Evolutionary conservation across 1,140 invertebrate genomes (phyloP).

Genomic region (Andricus grossulariae): DNA sequence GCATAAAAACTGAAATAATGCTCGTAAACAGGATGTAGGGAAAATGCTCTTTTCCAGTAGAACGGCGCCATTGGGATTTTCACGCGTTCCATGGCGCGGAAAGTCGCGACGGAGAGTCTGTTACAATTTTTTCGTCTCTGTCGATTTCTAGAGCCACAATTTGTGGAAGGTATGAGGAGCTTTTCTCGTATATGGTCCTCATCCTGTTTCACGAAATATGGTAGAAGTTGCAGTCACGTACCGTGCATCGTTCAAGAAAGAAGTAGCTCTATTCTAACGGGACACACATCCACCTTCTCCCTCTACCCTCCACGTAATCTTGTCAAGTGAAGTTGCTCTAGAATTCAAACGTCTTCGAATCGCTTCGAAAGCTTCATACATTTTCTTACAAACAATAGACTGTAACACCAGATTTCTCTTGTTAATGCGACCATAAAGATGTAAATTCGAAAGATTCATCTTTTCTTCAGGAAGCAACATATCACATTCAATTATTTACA

Average conservation of each 20-base stretch:
- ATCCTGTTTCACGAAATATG: slow-evolving; percentile 56
- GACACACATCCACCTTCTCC: slow-evolving; percentile 1
- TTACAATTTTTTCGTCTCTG: slow-evolving; percentile 39
- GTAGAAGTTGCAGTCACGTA: slow-evolving; percentile 62
- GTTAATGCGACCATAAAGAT: neutral
- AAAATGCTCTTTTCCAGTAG: slow-evolving; percentile 14
- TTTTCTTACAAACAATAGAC: neutral
- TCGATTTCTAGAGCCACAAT: slow-evolving; percentile 53
- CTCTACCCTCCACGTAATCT: slow-evolving; percentile 23
- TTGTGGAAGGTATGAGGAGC: slow-evolving; percentile 53
- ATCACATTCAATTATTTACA: no score
- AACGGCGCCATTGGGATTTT: slow-evolving; percentile 28
- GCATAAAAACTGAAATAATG: neutral
- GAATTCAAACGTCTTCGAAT: slow-evolving; percentile 7
- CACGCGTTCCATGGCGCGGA: slow-evolving; percentile 12
- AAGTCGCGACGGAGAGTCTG: slow-evolving; percentile 42
- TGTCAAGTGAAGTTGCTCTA: slow-evolving; percentile 17
- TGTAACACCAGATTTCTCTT: neutral
- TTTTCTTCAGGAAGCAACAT: no score
- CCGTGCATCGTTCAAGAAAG: slow-evolving; percentile 58
- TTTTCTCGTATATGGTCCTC: slow-evolving; percentile 51
- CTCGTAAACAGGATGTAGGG: neutral
- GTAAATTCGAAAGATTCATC: no score
- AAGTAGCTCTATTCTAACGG: slow-evolving; percentile 54
- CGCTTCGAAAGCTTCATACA: neutral